Conservation (phyloP, 2,797 vertebrate genomes). For the Muscicapa striata region DNA sequence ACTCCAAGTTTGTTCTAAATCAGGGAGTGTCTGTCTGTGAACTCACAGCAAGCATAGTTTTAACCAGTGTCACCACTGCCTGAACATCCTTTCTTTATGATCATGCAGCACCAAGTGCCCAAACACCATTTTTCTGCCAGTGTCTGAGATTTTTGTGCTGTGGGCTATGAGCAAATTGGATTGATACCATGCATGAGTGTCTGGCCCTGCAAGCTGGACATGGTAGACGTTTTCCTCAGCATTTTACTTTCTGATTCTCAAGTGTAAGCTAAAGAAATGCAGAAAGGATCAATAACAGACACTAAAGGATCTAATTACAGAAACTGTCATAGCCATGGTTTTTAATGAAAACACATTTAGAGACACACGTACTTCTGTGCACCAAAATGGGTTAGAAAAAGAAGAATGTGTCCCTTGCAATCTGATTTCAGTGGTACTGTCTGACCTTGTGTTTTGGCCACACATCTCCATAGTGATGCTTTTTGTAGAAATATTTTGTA, state of each 20-base stretch:
- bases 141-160: neutral
- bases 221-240: neutral
- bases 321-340: slow-evolving; percentile 32
- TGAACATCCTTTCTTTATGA: neutral
- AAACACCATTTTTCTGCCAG: neutral
- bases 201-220: neutral
- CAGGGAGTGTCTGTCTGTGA: neutral
- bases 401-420: neutral
- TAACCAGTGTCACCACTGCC: neutral
- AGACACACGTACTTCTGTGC: neutral
- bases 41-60: neutral
- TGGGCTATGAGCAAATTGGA: neutral
- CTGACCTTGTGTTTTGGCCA: neutral
- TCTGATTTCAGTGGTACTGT: neutral
- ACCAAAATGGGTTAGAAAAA: slow-evolving; percentile 11
- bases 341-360: slow-evolving; percentile 33
- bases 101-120: neutral
- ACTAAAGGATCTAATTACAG: slow-evolving; percentile 33
- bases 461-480: neutral
- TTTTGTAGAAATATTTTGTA: neutral
- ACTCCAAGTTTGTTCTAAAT: neutral
- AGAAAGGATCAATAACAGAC: slow-evolving; percentile 41
- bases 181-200: neutral
- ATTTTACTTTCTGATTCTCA: slow-evolving; percentile 5
- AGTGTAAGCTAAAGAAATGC: slow-evolving; percentile 15